Percentiles rank a stretch among this genome's conserved stretches.
Evolutionary conservation across 2,797 vertebrate genomes (phyloP).

Genomic region (Gymnocypris eckloni): DNA sequence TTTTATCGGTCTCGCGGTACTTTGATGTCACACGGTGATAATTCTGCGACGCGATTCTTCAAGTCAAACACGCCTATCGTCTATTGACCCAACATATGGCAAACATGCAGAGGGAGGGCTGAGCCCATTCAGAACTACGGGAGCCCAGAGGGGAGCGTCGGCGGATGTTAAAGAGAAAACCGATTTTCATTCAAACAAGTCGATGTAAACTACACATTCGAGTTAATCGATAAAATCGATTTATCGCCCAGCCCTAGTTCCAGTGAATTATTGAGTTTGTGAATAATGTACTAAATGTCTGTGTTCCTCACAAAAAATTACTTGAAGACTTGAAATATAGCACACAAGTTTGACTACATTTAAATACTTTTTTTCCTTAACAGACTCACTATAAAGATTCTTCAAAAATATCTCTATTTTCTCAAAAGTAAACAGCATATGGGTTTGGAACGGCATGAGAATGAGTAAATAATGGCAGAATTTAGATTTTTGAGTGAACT

Average conservation of each 20-base stretch:
- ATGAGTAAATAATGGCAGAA: constrained; percentile 15
- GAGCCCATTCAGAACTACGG: too few relatives aligned
- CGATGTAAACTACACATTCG: too few relatives aligned
- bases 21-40: too few relatives aligned
- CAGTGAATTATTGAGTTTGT: not conserved
- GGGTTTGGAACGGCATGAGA: not conserved
- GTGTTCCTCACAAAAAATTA: not conserved
- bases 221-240: too few relatives aligned
- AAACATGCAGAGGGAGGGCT: too few relatives aligned
- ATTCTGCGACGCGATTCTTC: too few relatives aligned
- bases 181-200: too few relatives aligned
- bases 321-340: not conserved
- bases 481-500: not conserved
- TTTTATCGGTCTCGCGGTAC: too few relatives aligned
- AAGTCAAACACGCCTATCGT: too few relatives aligned
- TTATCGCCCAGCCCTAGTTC: not conserved
- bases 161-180: too few relatives aligned
- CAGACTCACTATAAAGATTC: not conserved
- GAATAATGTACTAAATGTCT: not conserved
- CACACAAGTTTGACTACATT: not conserved
- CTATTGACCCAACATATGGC: too few relatives aligned
- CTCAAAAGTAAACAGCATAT: constrained; percentile 21
- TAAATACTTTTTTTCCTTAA: not conserved
- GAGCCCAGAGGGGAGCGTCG: too few relatives aligned
- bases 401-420: not conserved